Percentiles rank a stretch among this genome's conserved stretches.
Evolutionary conservation across 2,113 vertebrate genomes (phyloP).

Genomic region (Vidua chalybeata): DNA sequence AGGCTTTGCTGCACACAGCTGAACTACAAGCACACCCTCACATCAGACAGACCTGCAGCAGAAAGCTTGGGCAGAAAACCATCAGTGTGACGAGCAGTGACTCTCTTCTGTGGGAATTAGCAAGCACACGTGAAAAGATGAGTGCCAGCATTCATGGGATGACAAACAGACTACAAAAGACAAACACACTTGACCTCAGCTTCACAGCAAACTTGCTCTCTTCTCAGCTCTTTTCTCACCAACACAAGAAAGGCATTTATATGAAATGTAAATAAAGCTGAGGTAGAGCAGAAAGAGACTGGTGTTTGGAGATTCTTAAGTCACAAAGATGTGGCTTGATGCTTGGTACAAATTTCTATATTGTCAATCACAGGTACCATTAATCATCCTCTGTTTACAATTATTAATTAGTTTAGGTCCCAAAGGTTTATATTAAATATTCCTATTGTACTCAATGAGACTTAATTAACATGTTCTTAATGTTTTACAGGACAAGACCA

Average conservation of each 20-base stretch:
- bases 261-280: background rate
- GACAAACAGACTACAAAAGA: background rate
- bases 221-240: background rate
- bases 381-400: background rate
- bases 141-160: background rate
- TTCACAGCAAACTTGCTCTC: background rate
- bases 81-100: fast-evolving
- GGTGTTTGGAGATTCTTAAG: background rate
- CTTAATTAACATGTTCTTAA: background rate
- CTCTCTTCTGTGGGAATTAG: fast-evolving
- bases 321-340: background rate
- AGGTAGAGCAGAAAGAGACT: background rate
- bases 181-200: background rate
- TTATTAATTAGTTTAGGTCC: background rate
- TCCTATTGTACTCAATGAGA: background rate
- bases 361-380: background rate
- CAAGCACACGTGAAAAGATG: background rate
- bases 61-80: background rate
- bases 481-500: background rate
- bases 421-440: background rate
- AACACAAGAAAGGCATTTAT: background rate
- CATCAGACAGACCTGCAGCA: background rate
- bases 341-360: background rate
- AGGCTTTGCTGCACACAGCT: background rate
- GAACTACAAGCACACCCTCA: background rate